Base-by-base conservation (phyloP, 2,888 invertebrate species). In the Nycteola revayana region DNA sequence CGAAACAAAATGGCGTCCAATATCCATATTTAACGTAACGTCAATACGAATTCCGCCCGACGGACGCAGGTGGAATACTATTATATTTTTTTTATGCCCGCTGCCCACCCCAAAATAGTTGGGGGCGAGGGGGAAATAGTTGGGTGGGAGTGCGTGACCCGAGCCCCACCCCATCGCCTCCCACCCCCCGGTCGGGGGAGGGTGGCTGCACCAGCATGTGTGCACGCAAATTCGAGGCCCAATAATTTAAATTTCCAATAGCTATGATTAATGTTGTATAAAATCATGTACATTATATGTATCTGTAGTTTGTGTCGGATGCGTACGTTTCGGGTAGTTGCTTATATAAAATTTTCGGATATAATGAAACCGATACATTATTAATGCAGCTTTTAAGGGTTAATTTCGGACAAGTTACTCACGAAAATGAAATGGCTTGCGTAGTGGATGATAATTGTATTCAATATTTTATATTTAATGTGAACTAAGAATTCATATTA, bases 241-340 rank as follows among this genome's bases (percentile, higher is more conserved):
- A 79, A 87, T 87, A 84, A 86, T 87, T 86, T 85, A 87, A 88
- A 86, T 87, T 87, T 82, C 74, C 72, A 77, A 84, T 79, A 68
- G 71, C 69, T 66, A 71, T 80, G 81, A 83, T 84, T 79, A 82
- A 82, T 76, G 74, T 67, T 66, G 70, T 72, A 76, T 75, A 78
- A 75, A 82, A 75, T 73, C 71, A 66, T 65, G 61, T 31, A 41
- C 39, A 27, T 14, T 5, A 21, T 29, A 17, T 33, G 33, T 32
- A 33, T 43, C 39, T 39, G 45, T 58, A 32, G 32, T 26, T 28
- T 23, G 30, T 14, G 24, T 48, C 42, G 21, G 18, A 17, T 25
- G 7, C 22, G 37, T 18, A 20, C 10, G 18, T 27, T 27, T 32
- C 9, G 32, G 9, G 23, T 7, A 7, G 14, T 3, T 14, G 5